Percentiles rank a stretch among this genome's conserved stretches.
phyloP scores from a whole-genome alignment of 2,888 invertebrate species.

The Thereva nobilitata region DNA sequence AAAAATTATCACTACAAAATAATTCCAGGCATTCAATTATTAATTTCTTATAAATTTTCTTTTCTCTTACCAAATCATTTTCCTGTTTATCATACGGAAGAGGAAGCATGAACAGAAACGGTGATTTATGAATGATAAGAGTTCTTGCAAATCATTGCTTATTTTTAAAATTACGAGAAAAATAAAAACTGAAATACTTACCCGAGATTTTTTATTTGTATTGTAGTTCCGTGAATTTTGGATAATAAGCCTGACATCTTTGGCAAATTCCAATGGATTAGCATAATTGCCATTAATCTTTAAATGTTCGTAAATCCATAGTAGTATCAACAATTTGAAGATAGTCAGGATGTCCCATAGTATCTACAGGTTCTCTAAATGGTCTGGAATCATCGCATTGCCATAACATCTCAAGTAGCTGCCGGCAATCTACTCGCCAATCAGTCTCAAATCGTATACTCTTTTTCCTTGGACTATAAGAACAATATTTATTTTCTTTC shows the following conservation, averaged over 20 bases:
- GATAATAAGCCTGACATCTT: slow-evolving; percentile 87
- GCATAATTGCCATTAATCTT: slow-evolving; percentile 72
- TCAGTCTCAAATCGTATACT: slow-evolving; percentile 57
- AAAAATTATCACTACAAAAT: too few relatives aligned
- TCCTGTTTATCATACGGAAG: slow-evolving; percentile 42
- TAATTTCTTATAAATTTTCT: slow-evolving; percentile 8
- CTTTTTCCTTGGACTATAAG: slow-evolving; percentile 50
- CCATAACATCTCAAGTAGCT: slow-evolving; percentile 74
- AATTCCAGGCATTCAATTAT: too few relatives aligned
- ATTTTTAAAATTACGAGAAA: slow-evolving; percentile 25
- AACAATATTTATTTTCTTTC: not conserved
- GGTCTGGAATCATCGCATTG: slow-evolving; percentile 82
- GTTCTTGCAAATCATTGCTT: slow-evolving; percentile 1
- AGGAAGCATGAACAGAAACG: slow-evolving; percentile 47
- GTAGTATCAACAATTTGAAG: slow-evolving; percentile 77
- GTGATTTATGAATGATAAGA: slow-evolving; percentile 22
- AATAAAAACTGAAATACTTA: slow-evolving; percentile 54
- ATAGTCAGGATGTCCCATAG: slow-evolving; percentile 83
- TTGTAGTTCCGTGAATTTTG: slow-evolving; percentile 87
- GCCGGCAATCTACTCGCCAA: slow-evolving; percentile 65
- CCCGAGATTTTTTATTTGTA: slow-evolving; percentile 79
- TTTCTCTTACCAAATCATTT: slow-evolving; percentile 38
- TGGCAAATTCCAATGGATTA: slow-evolving; percentile 75
- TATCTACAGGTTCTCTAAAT: slow-evolving; percentile 82
- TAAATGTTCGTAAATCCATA: slow-evolving; percentile 85